Evolutionary conservation across 2,888 invertebrate species (phyloP), one percentile per base, ranked within the genome.

Genomic region (Drosophila quinaria): DNA sequence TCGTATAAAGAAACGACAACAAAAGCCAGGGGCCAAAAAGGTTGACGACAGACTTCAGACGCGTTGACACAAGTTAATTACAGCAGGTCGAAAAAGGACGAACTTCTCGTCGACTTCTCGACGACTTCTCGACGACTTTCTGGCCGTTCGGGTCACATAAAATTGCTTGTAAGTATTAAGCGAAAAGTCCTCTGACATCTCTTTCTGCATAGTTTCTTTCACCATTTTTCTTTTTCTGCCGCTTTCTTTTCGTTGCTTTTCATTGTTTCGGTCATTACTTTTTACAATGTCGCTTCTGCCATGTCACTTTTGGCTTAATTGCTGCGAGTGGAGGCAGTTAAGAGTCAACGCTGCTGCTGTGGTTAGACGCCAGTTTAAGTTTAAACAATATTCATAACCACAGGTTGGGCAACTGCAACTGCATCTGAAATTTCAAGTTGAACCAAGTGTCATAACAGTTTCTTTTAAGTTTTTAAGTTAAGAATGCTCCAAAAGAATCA

Each of bases 21-120:
- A 78, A 80, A 76, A 78, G 78, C 76, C 77, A 60, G 31, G 52
- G 44, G 8, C 65, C 79, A 55, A 65, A 70, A 65, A 62, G 66
- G 52, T 52, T 60, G 59, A 70, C 52, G 66, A 62, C 71, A 61
- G 50, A 35, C 15, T 15, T 37, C 55, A 22, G 41, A 49, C 58
- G 47, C 68, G 80, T 68, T 80, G 78, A 78, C 78, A 78, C 80
- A 80, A 78, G 78, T 78, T 78, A 78, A 78, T 78, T 78, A 80
- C 78, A 72, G 66, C 49, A 79, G 64, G 69, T 75, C 74, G 59
- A 64, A 73, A 62, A 68, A 49, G 63, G 56, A 47, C 60, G 39
- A 78, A 78, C 25, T 25, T 5, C 25, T 25, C 25, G 25, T 5
- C 25, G 25, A 25, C 74, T 74, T 78, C 33, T 22, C 61, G 64